Evolutionary conservation across 2,888 invertebrate genomes (phyloP).

Genomic region (Xestia xanthographa): DNA sequence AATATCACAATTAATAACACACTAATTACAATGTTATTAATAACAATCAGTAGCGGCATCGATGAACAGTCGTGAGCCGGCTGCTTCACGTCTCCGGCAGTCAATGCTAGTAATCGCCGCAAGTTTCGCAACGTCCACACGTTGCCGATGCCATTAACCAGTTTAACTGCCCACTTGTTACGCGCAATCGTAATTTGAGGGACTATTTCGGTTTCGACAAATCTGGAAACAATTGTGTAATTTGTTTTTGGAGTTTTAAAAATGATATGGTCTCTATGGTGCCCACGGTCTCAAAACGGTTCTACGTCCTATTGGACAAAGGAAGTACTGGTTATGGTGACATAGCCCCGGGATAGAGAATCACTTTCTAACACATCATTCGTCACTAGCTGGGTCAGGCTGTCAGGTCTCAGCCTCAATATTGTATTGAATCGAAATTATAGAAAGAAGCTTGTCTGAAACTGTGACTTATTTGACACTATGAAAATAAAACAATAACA

Average conservation of each 20-base stretch:
- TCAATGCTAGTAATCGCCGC: conserved; percentile 57
- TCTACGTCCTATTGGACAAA: too few relatives aligned
- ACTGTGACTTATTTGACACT: not conserved
- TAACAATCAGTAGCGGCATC: conserved; percentile 28
- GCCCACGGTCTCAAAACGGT: not conserved
- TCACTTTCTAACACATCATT: not conserved
- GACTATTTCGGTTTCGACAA: conserved; percentile 48
- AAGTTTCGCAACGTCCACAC: conserved; percentile 59
- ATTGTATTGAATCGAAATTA: not conserved
- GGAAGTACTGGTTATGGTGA: not conserved
- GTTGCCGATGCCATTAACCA: conserved; percentile 31
- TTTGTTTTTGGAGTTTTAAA: conserved; percentile 28
- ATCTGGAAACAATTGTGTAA: conserved; percentile 35
- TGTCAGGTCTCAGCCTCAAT: not conserved
- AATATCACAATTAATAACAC: conserved; percentile 19
- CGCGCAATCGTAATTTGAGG: conserved; percentile 53
- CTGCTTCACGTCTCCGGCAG: conserved; percentile 47
- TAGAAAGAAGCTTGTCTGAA: not conserved
- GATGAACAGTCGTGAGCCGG: conserved; percentile 21
- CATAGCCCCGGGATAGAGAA: not conserved
- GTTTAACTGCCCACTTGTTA: conserved; percentile 62
- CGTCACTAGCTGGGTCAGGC: not conserved
- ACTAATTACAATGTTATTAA: conserved; percentile 14
- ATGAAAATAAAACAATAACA: not conserved
- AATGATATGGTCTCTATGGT: not conserved